Evolutionary conservation across 2,113 vertebrate species (phyloP), one percentile per base, ranked within the genome.

Genomic region (Felis catus): DNA sequence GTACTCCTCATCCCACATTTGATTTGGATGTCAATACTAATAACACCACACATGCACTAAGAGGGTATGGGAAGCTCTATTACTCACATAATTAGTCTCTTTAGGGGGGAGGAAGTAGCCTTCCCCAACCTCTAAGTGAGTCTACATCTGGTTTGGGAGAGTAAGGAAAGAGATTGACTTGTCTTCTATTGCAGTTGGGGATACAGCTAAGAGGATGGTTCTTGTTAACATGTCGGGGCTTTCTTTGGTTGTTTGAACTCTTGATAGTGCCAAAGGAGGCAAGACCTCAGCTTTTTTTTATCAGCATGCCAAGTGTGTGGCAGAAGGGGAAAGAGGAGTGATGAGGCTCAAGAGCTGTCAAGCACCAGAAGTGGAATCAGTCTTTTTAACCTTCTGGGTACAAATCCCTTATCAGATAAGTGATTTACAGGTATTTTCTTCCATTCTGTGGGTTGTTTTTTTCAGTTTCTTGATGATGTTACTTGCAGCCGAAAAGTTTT

Each of bases 201-300:
- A 3, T 74, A 18, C 27, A 41, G 39, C 7, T 1, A 2, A 29
- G 18, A 48, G 21, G 14, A 6, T 13, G 5, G 51, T 25, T 84
- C 36, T 14, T 45, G 65, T 19, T 11, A 10, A 45, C 1, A 0
- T 61, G 16, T 33, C 1, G 5, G 5, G 5, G 23, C 3, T 41
- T 83, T 55, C 18, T 58, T 21, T 92, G 41, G 23, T n/a, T 73
- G 8, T 53, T 91, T 45, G 66, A 66, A 74, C 23, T 48, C n/a
- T 66, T 36, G 10, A 36, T 25, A 68, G 1, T 80, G 58, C 8
- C 29, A 29, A 41, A 73, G 12, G 48, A 79, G 51, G 63, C 36
- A 65, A 6, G 15, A 36, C 36, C 11, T 4, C 14, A 48, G 13
- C 5, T 55, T 68, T 53, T 74, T 91, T 45, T 48, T 15, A 21